phyloP scores from a whole-genome alignment of 2,797 vertebrate genomes.

The Leptatherina wallacei region DNA sequence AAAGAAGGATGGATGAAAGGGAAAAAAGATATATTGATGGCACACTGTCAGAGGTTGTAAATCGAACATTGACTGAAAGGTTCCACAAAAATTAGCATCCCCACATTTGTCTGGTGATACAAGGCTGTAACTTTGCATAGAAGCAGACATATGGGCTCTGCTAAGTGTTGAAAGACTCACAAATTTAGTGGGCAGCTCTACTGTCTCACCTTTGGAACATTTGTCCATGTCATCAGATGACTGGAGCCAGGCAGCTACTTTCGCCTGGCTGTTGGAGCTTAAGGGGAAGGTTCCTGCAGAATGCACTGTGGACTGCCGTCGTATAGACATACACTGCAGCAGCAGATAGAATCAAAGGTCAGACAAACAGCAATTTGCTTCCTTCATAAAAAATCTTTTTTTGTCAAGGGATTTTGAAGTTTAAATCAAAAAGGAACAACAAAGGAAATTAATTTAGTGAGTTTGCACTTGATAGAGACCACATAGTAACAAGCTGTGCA shows the following conservation, averaged over 20 bases:
- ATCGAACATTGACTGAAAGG: background rate
- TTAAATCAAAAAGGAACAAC: conserved; percentile 8
- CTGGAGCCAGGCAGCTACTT: conserved; percentile 92
- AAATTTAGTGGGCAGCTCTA: background rate
- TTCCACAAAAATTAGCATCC: conserved; percentile 1
- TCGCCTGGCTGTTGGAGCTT: conserved; percentile 87
- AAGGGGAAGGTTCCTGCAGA: conserved; percentile 83
- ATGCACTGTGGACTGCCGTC: conserved; percentile 86
- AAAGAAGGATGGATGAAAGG: background rate
- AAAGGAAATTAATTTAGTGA: background rate
- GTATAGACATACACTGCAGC: conserved; percentile 83
- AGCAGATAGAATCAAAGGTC: conserved; percentile 51
- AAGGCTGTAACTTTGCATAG: background rate
- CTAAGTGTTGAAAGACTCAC: background rate
- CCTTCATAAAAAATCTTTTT: background rate
- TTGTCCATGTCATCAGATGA: conserved; percentile 95
- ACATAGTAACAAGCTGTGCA: background rate
- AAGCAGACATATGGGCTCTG: background rate
- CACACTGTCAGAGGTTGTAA: background rate
- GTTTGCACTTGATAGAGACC: background rate
- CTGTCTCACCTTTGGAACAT: conserved; percentile 91
- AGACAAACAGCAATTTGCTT: conserved; percentile 28
- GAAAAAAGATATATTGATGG: background rate
- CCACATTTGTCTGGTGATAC: background rate
- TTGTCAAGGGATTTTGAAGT: background rate